These are phyloP conservation scores for Diadophis punctatus DNA, from an alignment of 2,113 vertebrate species.

Conservation along the genomic window DNA sequence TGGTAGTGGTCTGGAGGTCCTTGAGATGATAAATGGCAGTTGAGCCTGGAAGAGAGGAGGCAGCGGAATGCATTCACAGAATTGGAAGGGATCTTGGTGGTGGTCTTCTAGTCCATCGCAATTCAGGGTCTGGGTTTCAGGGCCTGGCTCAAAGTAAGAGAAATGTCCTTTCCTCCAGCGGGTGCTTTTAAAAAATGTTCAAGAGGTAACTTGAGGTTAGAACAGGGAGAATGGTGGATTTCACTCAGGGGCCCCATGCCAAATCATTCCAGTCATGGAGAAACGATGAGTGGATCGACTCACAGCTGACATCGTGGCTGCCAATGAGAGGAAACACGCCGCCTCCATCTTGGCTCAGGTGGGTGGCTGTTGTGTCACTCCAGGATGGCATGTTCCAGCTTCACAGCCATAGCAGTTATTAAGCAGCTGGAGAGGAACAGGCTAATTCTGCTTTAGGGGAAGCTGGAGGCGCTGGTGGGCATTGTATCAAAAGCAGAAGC, in stretches of 20 bases:
- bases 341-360: background rate
- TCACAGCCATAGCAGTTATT: background rate
- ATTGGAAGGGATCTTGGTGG: background rate
- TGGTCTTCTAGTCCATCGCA: background rate
- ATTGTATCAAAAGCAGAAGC: background rate
- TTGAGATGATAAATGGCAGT: background rate
- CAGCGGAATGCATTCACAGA: background rate
- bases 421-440: background rate
- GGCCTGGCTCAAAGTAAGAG: background rate
- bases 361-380: background rate
- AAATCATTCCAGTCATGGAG: background rate
- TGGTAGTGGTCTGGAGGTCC: background rate
- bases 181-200: background rate
- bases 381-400: background rate
- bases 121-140: background rate
- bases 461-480: background rate
- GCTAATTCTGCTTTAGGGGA: background rate
- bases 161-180: background rate
- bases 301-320: background rate
- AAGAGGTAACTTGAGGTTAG: background rate
- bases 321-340: background rate
- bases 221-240: background rate
- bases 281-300: background rate
- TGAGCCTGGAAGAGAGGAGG: background rate
- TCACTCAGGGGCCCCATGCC: background rate